Evolutionary conservation across 2,888 invertebrate species (phyloP).

Genomic region (Parascotia fuliginaria): DNA sequence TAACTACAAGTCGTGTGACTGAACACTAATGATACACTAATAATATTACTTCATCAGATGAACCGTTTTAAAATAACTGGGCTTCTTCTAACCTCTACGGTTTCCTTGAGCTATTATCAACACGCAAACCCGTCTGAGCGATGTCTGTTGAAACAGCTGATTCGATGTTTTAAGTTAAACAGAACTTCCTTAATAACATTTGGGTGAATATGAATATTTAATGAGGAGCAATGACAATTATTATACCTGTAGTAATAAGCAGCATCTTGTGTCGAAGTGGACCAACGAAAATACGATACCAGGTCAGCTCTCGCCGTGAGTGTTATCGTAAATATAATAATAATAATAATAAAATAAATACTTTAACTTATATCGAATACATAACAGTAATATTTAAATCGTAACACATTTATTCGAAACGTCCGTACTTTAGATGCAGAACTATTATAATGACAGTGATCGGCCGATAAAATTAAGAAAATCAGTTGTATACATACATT

Average conservation of each 20-base stretch:
- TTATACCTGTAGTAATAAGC: constrained; percentile 26
- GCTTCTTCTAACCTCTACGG: constrained; percentile 13
- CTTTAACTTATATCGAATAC: constrained; percentile 24
- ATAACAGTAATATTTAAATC: constrained; percentile 24
- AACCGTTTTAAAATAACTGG: constrained; percentile 22
- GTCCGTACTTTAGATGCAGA: constrained; percentile 10
- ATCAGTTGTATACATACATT: constrained; percentile 35
- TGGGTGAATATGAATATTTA: not conserved
- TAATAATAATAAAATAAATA: too few species aligned
- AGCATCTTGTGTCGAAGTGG: constrained; percentile 26
- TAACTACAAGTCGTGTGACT: not conserved
- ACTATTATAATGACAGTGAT: constrained; percentile 28
- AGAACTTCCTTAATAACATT: not conserved
- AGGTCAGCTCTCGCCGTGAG: constrained; percentile 33
- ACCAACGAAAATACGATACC: constrained; percentile 28
- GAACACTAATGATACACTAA: not conserved
- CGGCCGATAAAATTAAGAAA: constrained; percentile 54
- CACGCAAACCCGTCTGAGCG: constrained; percentile 56
- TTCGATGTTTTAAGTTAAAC: constrained; percentile 20
- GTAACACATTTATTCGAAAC: constrained; percentile 24
- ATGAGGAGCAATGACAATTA: constrained; percentile 9
- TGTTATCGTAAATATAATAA: too few species aligned
- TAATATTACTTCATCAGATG: constrained; percentile 6
- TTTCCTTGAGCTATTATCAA: constrained; percentile 47
- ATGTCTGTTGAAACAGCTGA: constrained; percentile 53